Conservation (phyloP, 2,888 invertebrate species). For the Athalia circularis region DNA sequence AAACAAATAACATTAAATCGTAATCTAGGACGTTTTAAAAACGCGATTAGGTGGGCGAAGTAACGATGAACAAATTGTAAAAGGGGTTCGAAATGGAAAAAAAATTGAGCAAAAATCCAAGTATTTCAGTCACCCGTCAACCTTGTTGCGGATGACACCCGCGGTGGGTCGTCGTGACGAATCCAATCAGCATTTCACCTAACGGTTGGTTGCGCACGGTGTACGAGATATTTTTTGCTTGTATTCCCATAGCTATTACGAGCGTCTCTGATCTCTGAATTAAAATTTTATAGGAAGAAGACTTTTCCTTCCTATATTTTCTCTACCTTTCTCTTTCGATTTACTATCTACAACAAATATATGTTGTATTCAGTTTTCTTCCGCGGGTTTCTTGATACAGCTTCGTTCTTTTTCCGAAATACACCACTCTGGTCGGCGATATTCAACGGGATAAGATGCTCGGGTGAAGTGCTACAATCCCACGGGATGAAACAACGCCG, state of each 20-base stretch:
- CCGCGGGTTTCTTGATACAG: slow-evolving; percentile 4
- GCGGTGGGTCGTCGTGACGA: slow-evolving; percentile 26
- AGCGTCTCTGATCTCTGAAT: slow-evolving; percentile 21
- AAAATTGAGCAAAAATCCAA: background rate
- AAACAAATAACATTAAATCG: no score
- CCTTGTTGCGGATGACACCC: slow-evolving; percentile 9
- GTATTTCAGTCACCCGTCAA: background rate
- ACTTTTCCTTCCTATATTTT: slow-evolving; percentile 14
- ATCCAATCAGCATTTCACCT: slow-evolving; percentile 26
- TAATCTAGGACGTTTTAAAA: no score
- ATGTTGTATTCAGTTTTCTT: slow-evolving; percentile 22
- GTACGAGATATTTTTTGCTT: slow-evolving; percentile 17
- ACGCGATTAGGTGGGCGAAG: no score
- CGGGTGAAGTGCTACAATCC: background rate
- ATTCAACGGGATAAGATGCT: slow-evolving; percentile 5
- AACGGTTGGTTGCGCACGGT: background rate
- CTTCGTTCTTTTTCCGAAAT: no score
- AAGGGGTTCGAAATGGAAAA: background rate
- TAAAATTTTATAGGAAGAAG: slow-evolving; percentile 10
- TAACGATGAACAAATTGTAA: no score
- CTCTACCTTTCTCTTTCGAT: slow-evolving; percentile 6
- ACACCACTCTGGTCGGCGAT: background rate
- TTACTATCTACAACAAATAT: background rate
- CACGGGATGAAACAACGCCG: slow-evolving; percentile 21
- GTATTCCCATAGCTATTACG: slow-evolving; percentile 15